Evolutionary conservation across 2,113 vertebrate genomes (phyloP).

Genomic region (Chaetops frenatus): DNA sequence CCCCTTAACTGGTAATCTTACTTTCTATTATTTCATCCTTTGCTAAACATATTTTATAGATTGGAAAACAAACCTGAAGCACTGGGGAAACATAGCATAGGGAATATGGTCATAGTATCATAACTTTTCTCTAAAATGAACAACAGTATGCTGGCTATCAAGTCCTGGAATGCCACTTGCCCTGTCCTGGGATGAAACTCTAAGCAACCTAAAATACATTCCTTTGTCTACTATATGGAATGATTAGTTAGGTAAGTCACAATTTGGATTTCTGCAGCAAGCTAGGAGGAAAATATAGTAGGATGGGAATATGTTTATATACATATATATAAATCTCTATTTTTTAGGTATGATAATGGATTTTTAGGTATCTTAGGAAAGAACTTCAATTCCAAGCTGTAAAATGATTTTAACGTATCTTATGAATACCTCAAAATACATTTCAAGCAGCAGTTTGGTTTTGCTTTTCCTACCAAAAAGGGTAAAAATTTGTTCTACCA

Average conservation of each 20-base stretch:
- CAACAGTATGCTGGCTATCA: background rate
- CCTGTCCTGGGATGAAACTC: background rate
- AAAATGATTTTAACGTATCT: background rate
- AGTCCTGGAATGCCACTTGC: background rate
- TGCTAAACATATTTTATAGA: background rate
- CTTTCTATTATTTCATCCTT: background rate
- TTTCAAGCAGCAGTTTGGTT: background rate
- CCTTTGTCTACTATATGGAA: background rate
- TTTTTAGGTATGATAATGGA: background rate
- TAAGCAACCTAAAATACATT: background rate
- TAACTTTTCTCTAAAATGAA: background rate
- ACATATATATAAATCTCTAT: background rate
- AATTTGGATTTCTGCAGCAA: background rate
- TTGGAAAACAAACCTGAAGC: background rate
- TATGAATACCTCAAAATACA: background rate
- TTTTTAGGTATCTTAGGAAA: background rate
- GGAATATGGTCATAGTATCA: background rate
- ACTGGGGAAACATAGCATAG: background rate
- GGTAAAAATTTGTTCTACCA: background rate
- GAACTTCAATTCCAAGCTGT: background rate
- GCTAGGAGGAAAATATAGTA: background rate
- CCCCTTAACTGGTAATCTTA: background rate
- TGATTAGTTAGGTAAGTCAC: background rate
- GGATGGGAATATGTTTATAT: background rate
- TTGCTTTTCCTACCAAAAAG: background rate